phyloP scores from a whole-genome alignment of 2,113 vertebrate species.

The Rhynchopsitta pachyrhyncha region DNA sequence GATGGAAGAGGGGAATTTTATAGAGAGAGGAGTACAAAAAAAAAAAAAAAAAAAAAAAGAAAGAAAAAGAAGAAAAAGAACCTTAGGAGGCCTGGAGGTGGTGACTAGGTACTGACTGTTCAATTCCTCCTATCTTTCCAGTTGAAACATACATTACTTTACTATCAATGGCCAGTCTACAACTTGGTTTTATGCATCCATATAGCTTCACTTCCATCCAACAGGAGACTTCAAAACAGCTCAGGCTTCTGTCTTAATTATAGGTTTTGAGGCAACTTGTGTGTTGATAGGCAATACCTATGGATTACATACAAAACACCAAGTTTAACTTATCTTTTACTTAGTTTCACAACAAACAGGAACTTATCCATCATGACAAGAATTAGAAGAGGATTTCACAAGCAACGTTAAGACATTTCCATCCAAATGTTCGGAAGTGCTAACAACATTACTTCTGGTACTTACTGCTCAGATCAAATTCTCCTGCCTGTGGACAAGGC shows the following conservation, averaged over 20 bases:
- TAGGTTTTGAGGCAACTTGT: neutral
- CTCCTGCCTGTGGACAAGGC: neutral
- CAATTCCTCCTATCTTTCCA: neutral
- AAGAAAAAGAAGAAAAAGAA: neutral
- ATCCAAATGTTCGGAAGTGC: neutral
- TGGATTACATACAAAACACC: neutral
- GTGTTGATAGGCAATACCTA: neutral
- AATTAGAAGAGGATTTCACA: neutral
- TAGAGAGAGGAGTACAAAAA: neutral
- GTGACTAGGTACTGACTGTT: neutral
- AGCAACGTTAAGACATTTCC: neutral
- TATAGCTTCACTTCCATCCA: neutral
- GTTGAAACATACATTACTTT: neutral
- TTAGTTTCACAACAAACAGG: neutral
- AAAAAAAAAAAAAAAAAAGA: neutral
- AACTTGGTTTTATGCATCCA: neutral
- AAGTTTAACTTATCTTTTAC: neutral
- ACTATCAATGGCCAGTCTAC: neutral
- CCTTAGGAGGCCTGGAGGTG: neutral
- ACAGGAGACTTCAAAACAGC: neutral
- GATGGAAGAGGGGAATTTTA: neutral
- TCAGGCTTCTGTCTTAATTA: neutral
- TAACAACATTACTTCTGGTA: neutral
- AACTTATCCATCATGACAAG: neutral
- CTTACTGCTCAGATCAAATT: neutral